A percentile compares a stretch with the other conserved stretches of the same genome.
phyloP scores from a whole-genome alignment of 2,888 invertebrate species.

The Cremastinae sp. region DNA sequence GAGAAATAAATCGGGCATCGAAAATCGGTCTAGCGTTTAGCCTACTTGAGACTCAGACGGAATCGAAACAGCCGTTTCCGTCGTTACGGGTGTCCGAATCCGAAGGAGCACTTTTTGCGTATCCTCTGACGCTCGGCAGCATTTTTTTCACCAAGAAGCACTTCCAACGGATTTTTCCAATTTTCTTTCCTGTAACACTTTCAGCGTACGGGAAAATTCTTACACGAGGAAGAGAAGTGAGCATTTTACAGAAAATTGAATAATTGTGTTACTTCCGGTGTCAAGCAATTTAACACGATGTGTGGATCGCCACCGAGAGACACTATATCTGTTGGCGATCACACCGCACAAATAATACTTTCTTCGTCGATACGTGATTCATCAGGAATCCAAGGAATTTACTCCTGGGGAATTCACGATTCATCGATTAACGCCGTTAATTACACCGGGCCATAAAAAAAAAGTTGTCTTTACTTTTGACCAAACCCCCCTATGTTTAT shows the following conservation, averaged over 20 bases:
- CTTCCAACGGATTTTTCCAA: neutral
- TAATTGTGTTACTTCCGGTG: neutral
- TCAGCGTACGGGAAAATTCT: neutral
- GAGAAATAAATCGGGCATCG: slow-evolving; percentile 32
- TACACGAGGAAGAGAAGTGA: neutral
- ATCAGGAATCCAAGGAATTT: slow-evolving; percentile 36
- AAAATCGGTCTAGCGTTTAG: slow-evolving; percentile 36
- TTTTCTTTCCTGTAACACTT: slow-evolving; percentile 4
- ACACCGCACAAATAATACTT: slow-evolving; percentile 38
- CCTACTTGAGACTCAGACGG: slow-evolving; percentile 34
- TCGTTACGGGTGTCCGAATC: slow-evolving; percentile 51
- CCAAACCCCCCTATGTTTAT: no score
- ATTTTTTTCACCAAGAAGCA: neutral
- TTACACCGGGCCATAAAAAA: slow-evolving; percentile 6
- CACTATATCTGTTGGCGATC: slow-evolving; percentile 24
- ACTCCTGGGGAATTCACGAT: slow-evolving; percentile 21
- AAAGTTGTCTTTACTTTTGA: no score
- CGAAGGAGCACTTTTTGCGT: slow-evolving; percentile 40
- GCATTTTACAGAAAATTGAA: slow-evolving; percentile 27
- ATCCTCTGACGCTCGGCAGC: neutral
- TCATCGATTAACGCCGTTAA: slow-evolving; percentile 43
- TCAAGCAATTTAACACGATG: slow-evolving; percentile 8
- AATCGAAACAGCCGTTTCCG: slow-evolving; percentile 36
- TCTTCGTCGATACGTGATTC: slow-evolving; percentile 46
- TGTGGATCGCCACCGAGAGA: neutral